Evolutionary conservation across 1,140 invertebrate genomes (phyloP).

Genomic region (Drosophila pallidifrons): DNA sequence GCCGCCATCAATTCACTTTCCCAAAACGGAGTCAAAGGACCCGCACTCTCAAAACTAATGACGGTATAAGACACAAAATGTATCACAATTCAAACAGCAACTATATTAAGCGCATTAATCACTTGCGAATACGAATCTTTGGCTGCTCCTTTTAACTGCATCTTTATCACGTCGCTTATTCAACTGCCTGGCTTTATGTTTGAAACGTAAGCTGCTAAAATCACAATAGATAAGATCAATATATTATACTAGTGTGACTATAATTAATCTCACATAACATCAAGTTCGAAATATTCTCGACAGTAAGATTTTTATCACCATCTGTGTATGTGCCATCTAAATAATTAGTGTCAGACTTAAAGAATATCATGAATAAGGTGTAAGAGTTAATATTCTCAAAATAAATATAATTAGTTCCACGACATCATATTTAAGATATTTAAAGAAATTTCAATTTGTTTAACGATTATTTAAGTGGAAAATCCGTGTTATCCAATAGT

Average conservation of each 20-base stretch:
- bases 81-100: background rate
- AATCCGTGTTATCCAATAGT: too few species aligned
- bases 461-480: too few species aligned
- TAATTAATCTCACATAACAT: too few species aligned
- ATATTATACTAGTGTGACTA: background rate
- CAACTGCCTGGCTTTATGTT: background rate
- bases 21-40: background rate
- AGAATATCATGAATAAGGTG: too few species aligned
- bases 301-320: too few species aligned
- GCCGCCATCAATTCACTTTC: conserved; percentile 19
- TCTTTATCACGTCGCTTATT: background rate
- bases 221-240: background rate
- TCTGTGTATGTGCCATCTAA: too few species aligned
- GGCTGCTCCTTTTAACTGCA: background rate
- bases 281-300: too few species aligned
- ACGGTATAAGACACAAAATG: conserved; percentile 3
- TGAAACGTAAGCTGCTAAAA: background rate
- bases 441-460: too few species aligned
- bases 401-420: too few species aligned
- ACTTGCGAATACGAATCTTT: background rate
- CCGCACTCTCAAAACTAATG: conserved; percentile 7
- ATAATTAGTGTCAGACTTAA: too few species aligned
- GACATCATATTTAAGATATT: too few species aligned
- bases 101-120: background rate
- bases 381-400: too few species aligned